A percentile compares a stretch with the other conserved stretches of the same genome.
Conservation (phyloP, 2,113 vertebrate species). For the Limnothrissa miodon region DNA sequence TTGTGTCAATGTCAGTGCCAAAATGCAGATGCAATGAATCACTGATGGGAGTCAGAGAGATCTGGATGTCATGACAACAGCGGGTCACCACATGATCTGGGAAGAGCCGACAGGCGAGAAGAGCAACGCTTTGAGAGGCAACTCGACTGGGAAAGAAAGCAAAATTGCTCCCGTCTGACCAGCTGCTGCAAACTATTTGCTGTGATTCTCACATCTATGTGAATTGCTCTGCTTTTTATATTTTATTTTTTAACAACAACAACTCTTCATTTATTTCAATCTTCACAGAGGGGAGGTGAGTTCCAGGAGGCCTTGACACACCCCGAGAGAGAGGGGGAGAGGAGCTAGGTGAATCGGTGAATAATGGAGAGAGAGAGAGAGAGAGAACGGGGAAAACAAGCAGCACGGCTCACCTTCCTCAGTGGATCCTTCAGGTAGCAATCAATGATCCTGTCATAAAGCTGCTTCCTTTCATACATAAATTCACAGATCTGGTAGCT, state of each 20-base stretch:
- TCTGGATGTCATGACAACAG: background rate
- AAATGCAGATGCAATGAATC: background rate
- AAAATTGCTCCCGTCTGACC: background rate
- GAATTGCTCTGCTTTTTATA: background rate
- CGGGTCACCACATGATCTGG: background rate
- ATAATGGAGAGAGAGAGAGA: background rate
- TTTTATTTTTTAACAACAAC: no score
- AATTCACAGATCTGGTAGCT: constrained; percentile 98
- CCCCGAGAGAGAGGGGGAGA: background rate
- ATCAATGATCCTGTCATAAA: constrained; percentile 87
- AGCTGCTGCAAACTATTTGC: background rate
- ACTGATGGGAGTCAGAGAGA: background rate
- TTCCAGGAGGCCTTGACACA: background rate
- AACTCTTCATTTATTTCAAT: background rate
- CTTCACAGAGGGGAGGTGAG: background rate
- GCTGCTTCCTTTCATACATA: constrained; percentile 89
- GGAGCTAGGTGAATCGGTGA: background rate
- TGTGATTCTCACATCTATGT: background rate
- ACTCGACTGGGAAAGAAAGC: background rate
- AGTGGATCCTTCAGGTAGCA: constrained; percentile 91
- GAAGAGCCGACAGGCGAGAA: background rate
- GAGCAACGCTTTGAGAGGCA: background rate
- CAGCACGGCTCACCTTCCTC: constrained; percentile 76
- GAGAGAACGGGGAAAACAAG: no score
- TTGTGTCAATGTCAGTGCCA: background rate